Conservation (phyloP, 2,113 vertebrate genomes). For the Elephantulus edwardii region DNA sequence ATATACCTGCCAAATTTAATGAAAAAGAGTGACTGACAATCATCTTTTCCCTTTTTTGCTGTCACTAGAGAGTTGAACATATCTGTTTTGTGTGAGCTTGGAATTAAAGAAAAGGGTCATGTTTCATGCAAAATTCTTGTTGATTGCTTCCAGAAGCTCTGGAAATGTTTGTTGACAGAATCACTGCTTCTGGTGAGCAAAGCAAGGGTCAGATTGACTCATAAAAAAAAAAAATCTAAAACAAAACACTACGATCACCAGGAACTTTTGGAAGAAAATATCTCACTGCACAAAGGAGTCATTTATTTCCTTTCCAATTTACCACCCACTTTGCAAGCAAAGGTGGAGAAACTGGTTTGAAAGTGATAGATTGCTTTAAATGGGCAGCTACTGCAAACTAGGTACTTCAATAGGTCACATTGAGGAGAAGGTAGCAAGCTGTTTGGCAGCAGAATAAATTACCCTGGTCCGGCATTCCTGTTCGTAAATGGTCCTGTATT, state of each 20-base stretch:
- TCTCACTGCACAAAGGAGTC: slow-evolving; percentile 43
- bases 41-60: not conserved
- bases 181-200: not conserved
- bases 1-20: not conserved
- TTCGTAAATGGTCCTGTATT: not conserved
- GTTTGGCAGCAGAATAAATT: slow-evolving; percentile 45
- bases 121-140: slow-evolving; percentile 22
- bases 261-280: slow-evolving; percentile 38
- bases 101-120: slow-evolving; percentile 7
- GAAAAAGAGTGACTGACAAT: not conserved
- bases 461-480: not conserved
- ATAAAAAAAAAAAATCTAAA: slow-evolving; percentile 32
- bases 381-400: slow-evolving; percentile 55
- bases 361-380: slow-evolving; percentile 70
- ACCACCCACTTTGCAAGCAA: slow-evolving; percentile 65
- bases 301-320: slow-evolving; percentile 79
- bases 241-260: slow-evolving; percentile 63
- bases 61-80: not conserved
- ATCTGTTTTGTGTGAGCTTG: not conserved
- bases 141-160: slow-evolving; percentile 66
- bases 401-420: slow-evolving; percentile 50
- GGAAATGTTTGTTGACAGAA: slow-evolving; percentile 43
- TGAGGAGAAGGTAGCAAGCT: slow-evolving; percentile 58
- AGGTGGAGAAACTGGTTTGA: slow-evolving; percentile 65
- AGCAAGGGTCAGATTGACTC: slow-evolving; percentile 57